Evolutionary conservation across 2,797 vertebrate genomes (phyloP).

Genomic region (Poecilia gillii): DNA sequence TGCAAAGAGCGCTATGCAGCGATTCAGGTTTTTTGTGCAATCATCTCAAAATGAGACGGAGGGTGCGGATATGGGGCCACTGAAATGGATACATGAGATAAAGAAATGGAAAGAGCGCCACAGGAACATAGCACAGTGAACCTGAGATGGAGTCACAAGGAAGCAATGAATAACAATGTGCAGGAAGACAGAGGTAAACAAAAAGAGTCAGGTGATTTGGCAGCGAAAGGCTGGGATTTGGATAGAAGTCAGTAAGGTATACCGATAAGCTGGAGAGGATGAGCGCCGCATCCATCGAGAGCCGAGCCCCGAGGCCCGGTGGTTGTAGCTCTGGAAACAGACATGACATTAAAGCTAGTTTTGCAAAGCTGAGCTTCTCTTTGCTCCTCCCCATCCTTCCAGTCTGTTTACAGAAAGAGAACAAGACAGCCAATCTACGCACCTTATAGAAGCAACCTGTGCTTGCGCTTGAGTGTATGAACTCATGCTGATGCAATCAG

Average conservation of each 20-base stretch:
- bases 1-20: constrained; percentile 46
- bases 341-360: constrained; percentile 64
- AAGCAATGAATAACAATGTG: constrained; percentile 71
- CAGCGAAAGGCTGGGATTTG: constrained; percentile 54
- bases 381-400: constrained; percentile 33
- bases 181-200: constrained; percentile 51
- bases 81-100: constrained; percentile 62
- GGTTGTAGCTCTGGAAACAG: constrained; percentile 48
- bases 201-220: constrained; percentile 58
- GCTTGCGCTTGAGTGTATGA: constrained; percentile 6
- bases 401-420: constrained; percentile 30
- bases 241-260: constrained; percentile 55
- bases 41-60: constrained; percentile 46
- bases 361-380: constrained; percentile 47
- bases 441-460: constrained; percentile 20
- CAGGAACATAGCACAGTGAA: constrained; percentile 61
- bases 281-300: constrained; percentile 57
- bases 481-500: background rate
- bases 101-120: constrained; percentile 46
- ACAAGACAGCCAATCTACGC: constrained; percentile 40
- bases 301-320: constrained; percentile 48
- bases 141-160: constrained; percentile 25
- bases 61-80: constrained; percentile 23
- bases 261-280: constrained; percentile 61
- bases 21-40: constrained; percentile 52